Base-by-base conservation (phyloP, 2,888 invertebrate genomes). In the Mesorhabditis spiculigera region DNA sequence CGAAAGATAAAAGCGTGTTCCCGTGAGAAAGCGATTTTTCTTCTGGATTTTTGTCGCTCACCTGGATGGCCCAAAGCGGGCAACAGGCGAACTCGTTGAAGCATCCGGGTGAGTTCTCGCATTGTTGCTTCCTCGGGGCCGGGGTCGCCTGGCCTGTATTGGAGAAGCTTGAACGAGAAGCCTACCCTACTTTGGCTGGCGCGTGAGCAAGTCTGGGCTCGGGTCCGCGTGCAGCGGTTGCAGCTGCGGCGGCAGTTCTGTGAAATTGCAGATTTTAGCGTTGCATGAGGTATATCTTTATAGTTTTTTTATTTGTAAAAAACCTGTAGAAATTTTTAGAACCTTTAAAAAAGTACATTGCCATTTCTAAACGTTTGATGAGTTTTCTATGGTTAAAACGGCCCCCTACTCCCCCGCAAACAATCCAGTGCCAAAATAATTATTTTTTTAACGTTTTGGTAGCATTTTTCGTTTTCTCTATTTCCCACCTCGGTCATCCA, bases 21-120 rank as follows among this genome's bases (percentile, higher is more conserved):
- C 3, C 28, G 28, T 28, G 28, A 3, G 28, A 58, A 64, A 64
- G 10, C 28, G 28, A 64, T 64, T 41, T 13, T 41, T 64, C 10
- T 28, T n/a, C n/a, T n/a, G 10, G 13, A 41, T 28, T 64, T n/a
- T n/a, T n/a, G 3, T 64, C 10, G 10, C n/a, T 50, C n/a, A 50
- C 58, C 58, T 50, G 58, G n/a, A 13, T 50, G 10, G 65, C 81
- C 83, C 81, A 82, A 42, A 73, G 71, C 5, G 75, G 65, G 70
- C 83, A 83, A 68, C 83, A 83, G 50, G 81, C 78, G 68, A 82
- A 81, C 69, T 83, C 83, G 69, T 83, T 83, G 76, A 68, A 82
- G 71, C 83, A 83, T 2, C 83, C 83, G 61, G 80, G 76, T 5
- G 79, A 79, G 67, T 75, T 74, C 58, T 77, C 78, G 58, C 75